phyloP scores from a whole-genome alignment of 2,888 invertebrate genomes.

The Eupithecia centaureata region DNA sequence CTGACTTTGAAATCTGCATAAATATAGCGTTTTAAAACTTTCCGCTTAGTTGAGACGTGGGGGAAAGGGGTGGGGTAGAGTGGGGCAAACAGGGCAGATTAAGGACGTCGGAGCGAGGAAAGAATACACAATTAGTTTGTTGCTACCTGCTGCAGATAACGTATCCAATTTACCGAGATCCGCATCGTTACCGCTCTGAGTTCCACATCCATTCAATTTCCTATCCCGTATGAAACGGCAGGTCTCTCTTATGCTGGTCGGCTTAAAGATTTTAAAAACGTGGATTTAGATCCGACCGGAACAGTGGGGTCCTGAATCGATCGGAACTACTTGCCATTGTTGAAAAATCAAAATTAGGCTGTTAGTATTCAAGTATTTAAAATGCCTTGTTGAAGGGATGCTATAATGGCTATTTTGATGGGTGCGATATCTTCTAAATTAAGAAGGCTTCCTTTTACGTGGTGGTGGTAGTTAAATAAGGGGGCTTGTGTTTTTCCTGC shows the following conservation, averaged over 20 bases:
- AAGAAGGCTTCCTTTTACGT: slow-evolving; percentile 44
- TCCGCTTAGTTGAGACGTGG: slow-evolving; percentile 77
- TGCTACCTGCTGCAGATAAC: slow-evolving; percentile 80
- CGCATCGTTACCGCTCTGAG: slow-evolving; percentile 51
- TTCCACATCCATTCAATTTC: slow-evolving; percentile 45
- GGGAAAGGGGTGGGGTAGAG: slow-evolving; percentile 56
- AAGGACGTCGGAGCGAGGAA: slow-evolving; percentile 81
- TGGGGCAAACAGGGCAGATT: slow-evolving; percentile 75
- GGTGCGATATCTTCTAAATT: slow-evolving; percentile 47
- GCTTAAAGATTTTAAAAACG: slow-evolving; percentile 78
- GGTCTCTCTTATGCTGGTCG: slow-evolving; percentile 63
- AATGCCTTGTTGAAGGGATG: slow-evolving; percentile 53
- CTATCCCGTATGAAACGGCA: slow-evolving; percentile 48
- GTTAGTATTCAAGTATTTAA: slow-evolving; percentile 76
- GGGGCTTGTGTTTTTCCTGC: slow-evolving; percentile 32
- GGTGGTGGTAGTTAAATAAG: slow-evolving; percentile 32
- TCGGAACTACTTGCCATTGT: slow-evolving; percentile 76
- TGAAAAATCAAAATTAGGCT: slow-evolving; percentile 79
- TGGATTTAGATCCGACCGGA: slow-evolving; percentile 77
- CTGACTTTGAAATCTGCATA: slow-evolving; percentile 67
- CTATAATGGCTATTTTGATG: slow-evolving; percentile 47
- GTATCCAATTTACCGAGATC: slow-evolving; percentile 68
- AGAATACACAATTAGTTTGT: slow-evolving; percentile 84
- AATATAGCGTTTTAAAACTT: slow-evolving; percentile 76
- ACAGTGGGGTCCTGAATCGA: slow-evolving; percentile 77